phyloP scores from a whole-genome alignment of 1,140 invertebrate species.

The Scaptomyza pallida region DNA sequence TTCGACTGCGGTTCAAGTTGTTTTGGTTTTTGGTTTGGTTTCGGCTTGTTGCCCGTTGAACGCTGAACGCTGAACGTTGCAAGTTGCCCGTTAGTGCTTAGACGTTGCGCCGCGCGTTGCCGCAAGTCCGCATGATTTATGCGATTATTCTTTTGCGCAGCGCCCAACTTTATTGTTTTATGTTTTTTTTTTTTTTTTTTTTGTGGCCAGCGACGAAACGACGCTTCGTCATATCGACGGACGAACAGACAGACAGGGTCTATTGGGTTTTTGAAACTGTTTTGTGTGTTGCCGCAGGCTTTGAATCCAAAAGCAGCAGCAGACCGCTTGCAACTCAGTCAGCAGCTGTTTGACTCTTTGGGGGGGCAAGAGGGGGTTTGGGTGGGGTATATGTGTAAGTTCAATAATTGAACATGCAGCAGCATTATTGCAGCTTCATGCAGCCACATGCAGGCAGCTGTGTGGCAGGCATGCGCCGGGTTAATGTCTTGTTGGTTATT shows the following conservation, averaged over 20 bases:
- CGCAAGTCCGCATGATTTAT: conserved; percentile 80
- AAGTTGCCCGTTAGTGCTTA: conserved; percentile 49
- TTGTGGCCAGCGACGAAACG: conserved; percentile 54
- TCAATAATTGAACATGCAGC: conserved; percentile 72
- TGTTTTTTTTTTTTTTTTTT: no score
- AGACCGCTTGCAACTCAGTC: conserved; percentile 39
- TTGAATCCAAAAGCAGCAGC: conserved; percentile 31
- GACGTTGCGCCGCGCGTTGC: conserved; percentile 52
- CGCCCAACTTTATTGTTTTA: conserved; percentile 80
- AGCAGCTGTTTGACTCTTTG: conserved; percentile 47
- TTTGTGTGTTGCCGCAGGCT: conserved; percentile 55
- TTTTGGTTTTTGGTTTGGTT: conserved; percentile 2
- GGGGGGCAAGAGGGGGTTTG: conserved; percentile 6
- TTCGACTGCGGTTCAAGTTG: conserved; percentile 2
- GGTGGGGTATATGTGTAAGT: conserved; percentile 19
- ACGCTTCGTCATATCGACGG: conserved; percentile 20
- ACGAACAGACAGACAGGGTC: conserved; percentile 4
- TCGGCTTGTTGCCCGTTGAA: conserved; percentile 21
- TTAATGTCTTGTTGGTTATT: conserved; percentile 82
- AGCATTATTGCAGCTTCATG: conserved; percentile 53
- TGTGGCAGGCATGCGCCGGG: conserved; percentile 71
- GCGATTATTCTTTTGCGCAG: conserved; percentile 80
- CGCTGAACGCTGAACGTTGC: conserved; percentile 1
- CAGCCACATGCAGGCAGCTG: conserved; percentile 36
- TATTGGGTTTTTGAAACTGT: conserved; percentile 39